A percentile compares a stretch with the other conserved stretches of the same genome.
phyloP scores from a whole-genome alignment of 2,113 vertebrate species.

The Laticauda colubrina region DNA sequence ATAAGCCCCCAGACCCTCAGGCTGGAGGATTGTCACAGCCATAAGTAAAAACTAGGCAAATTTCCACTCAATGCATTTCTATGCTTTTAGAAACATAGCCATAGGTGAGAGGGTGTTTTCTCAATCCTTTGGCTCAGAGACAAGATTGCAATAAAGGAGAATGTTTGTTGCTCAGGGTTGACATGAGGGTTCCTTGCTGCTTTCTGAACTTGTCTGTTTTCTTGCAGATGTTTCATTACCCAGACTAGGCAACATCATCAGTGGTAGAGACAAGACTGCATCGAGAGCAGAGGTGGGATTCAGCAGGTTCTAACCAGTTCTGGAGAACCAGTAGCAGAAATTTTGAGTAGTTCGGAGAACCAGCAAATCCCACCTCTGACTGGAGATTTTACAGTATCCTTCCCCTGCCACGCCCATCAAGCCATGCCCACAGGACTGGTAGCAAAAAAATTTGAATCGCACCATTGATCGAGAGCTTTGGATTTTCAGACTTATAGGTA shows the following conservation, averaged over 20 bases:
- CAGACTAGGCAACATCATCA: not conserved
- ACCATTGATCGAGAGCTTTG: not conserved
- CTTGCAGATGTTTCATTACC: not conserved
- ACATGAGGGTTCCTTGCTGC: not conserved
- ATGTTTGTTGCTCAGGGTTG: not conserved
- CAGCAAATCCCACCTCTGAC: too few relatives aligned
- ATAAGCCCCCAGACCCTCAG: not conserved
- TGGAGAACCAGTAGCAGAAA: too few relatives aligned
- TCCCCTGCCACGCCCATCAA: too few relatives aligned
- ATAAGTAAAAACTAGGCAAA: not conserved
- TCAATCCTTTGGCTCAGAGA: not conserved
- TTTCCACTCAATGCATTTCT: not conserved
- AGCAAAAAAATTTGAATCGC: too few relatives aligned
- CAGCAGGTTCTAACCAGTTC: too few relatives aligned
- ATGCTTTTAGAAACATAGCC: not conserved
- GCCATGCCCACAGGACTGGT: too few relatives aligned
- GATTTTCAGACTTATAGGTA: not conserved
- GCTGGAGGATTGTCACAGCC: not conserved
- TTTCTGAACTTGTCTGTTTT: not conserved
- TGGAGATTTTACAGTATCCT: too few relatives aligned
- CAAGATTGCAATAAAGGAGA: not conserved
- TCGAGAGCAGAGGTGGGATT: too few relatives aligned
- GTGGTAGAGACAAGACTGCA: not conserved
- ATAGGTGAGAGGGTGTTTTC: not conserved
- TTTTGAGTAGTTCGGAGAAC: too few relatives aligned